phyloP scores from a whole-genome alignment of 2,113 vertebrate genomes.

The Notiomystis cincta region DNA sequence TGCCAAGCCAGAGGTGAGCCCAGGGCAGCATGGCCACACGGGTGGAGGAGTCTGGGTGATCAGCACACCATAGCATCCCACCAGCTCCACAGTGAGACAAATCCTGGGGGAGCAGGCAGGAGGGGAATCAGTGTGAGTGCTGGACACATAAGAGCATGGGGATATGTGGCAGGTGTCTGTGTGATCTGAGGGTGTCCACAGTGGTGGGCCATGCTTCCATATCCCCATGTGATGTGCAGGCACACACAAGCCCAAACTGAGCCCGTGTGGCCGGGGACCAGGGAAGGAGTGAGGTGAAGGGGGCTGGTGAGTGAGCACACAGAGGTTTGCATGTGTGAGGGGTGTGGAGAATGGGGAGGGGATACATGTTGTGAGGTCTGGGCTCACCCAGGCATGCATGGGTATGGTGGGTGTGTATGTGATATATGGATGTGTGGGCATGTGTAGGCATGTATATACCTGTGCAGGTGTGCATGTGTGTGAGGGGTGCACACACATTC shows the following conservation, averaged over 20 bases:
- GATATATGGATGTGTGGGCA: neutral
- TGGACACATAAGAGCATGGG: rapidly evolving
- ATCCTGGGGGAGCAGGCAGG: rapidly evolving
- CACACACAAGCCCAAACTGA: rapidly evolving
- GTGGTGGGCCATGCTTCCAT: rapidly evolving
- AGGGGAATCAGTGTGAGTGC: neutral
- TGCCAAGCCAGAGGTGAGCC: neutral
- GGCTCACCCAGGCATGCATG: rapidly evolving
- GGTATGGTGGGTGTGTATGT: neutral
- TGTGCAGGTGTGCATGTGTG: rapidly evolving
- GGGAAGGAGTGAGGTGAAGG: neutral
- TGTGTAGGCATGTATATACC: rapidly evolving
- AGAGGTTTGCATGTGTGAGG: neutral
- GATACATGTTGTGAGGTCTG: neutral
- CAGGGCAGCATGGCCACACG: rapidly evolving
- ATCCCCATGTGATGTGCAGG: neutral
- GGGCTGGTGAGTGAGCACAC: neutral
- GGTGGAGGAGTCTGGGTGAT: neutral
- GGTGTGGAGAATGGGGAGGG: too few relatives aligned
- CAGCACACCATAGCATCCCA: neutral
- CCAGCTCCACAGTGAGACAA: neutral
- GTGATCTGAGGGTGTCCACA: rapidly evolving
- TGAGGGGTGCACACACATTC: neutral
- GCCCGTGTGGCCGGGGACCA: rapidly evolving
- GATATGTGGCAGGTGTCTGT: too few relatives aligned